phyloP scores from a whole-genome alignment of 2,888 invertebrate species.

The Clostera curtula region DNA sequence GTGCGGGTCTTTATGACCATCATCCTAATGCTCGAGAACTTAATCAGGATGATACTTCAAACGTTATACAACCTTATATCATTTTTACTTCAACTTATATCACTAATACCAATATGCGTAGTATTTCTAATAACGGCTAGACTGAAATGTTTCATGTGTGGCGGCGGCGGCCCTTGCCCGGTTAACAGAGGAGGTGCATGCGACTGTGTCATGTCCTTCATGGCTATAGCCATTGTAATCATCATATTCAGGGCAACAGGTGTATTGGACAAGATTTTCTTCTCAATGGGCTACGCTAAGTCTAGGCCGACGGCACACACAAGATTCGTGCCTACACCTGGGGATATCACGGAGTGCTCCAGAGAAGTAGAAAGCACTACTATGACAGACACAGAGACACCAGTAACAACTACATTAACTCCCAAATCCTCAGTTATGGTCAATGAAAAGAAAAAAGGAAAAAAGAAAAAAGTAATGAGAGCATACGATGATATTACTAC shows the following conservation, averaged over 20 bases:
- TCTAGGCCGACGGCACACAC: conserved; percentile 19
- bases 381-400: background rate
- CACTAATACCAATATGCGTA: conserved; percentile 52
- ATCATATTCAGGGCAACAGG: conserved; percentile 52
- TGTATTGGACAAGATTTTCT: conserved; percentile 50
- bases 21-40: conserved; percentile 56
- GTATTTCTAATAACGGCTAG: conserved; percentile 49
- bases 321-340: conserved; percentile 40
- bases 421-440: too few relatives aligned
- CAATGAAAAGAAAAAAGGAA: too few relatives aligned
- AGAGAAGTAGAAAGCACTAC: conserved; percentile 28
- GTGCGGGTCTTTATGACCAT: conserved; percentile 57
- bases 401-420: background rate
- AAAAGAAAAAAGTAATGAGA: too few relatives aligned
- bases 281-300: conserved; percentile 48
- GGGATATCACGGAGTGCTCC: conserved; percentile 46
- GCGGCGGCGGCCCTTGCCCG: conserved; percentile 51
- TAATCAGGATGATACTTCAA: conserved; percentile 53
- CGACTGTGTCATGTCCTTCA: conserved; percentile 48
- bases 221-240: conserved; percentile 44
- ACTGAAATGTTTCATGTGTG: conserved; percentile 53
- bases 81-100: conserved; percentile 50
- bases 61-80: conserved; percentile 58
- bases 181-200: conserved; percentile 47
- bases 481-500: too few relatives aligned